Evolutionary conservation across 2,888 invertebrate species (phyloP).

Genomic region (Drosophila colorata): DNA sequence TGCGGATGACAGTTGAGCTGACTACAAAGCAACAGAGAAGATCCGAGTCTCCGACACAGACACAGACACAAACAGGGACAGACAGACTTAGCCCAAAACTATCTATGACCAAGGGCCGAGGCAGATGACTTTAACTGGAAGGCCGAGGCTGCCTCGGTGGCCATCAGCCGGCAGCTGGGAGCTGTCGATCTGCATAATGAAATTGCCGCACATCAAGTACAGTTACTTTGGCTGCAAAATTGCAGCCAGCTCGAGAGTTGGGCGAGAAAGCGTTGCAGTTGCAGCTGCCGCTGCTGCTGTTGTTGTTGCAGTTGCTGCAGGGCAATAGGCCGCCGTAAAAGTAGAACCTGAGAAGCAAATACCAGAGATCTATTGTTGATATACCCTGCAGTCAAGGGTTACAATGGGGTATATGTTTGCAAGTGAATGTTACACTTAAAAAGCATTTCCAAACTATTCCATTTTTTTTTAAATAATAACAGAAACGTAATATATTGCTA

Average conservation of each 20-base stretch:
- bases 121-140: slow-evolving; percentile 26
- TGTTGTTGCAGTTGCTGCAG: slow-evolving; percentile 37
- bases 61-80: neutral
- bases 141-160: slow-evolving; percentile 8
- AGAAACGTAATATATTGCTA: too few relatives aligned
- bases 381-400: neutral
- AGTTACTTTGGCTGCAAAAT: slow-evolving; percentile 54
- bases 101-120: slow-evolving; percentile 18
- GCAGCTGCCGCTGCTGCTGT: slow-evolving; percentile 15
- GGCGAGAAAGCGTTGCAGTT: slow-evolving; percentile 34
- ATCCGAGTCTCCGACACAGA: slow-evolving; percentile 6
- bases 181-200: slow-evolving; percentile 73
- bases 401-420: neutral
- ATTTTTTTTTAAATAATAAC: too few relatives aligned
- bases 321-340: slow-evolving; percentile 58
- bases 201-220: slow-evolving; percentile 64
- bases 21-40: slow-evolving; percentile 20
- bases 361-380: slow-evolving; percentile 22
- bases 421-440: too few relatives aligned
- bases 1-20: slow-evolving; percentile 21
- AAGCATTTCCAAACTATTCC: too few relatives aligned
- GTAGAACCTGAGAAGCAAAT: slow-evolving; percentile 66
- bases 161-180: slow-evolving; percentile 18
- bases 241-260: slow-evolving; percentile 15
- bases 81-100: neutral